Conservation (phyloP, 2,888 invertebrate species). For the Elegia similella region DNA sequence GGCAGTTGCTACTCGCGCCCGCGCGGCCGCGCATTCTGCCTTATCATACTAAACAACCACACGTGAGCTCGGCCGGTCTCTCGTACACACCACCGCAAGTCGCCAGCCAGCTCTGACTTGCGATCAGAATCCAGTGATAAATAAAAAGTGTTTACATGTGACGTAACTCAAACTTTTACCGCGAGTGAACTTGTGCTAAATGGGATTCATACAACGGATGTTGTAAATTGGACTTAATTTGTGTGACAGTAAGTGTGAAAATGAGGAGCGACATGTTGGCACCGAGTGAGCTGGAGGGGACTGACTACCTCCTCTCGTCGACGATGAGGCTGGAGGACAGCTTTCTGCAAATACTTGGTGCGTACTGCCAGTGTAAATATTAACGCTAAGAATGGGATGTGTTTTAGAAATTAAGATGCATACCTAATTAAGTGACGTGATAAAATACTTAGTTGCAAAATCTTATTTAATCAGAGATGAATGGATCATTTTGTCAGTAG, state of each 20-base stretch:
- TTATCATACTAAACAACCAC: constrained; percentile 46
- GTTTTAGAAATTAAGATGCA: neutral
- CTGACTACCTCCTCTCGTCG: constrained; percentile 83
- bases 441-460: neutral
- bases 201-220: constrained; percentile 33
- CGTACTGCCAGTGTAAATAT: constrained; percentile 44
- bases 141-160: constrained; percentile 22
- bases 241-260: constrained; percentile 44
- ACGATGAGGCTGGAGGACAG: constrained; percentile 83
- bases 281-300: constrained; percentile 82
- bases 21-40: constrained; percentile 34
- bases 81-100: constrained; percentile 33
- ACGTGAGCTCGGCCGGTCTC: constrained; percentile 52
- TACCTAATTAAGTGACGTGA: neutral
- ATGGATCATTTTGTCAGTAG: neutral
- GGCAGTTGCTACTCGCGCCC: constrained; percentile 24
- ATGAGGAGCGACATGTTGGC: constrained; percentile 78
- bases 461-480: neutral
- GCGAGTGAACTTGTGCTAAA: constrained; percentile 29
- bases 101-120: constrained; percentile 38
- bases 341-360: constrained; percentile 83
- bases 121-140: constrained; percentile 13
- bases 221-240: constrained; percentile 42
- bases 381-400: neutral
- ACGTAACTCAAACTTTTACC: constrained; percentile 24